phyloP scores from a whole-genome alignment of 2,113 vertebrate genomes.

The Eubucco bourcierii region DNA sequence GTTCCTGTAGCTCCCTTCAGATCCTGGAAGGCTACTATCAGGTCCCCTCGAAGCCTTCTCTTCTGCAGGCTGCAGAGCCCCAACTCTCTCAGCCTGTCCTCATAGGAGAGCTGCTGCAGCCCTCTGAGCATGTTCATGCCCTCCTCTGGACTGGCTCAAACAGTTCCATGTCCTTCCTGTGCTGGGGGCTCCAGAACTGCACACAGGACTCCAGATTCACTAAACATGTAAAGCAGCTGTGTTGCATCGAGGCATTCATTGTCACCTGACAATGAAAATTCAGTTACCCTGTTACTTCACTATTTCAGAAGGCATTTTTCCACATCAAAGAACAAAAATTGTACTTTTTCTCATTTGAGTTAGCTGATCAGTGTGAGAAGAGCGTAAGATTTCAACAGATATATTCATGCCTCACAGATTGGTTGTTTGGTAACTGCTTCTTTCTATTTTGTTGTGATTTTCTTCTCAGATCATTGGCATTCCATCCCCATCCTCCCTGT shows the following conservation, averaged over 20 bases:
- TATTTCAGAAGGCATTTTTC: background rate
- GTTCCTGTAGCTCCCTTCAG: too few relatives aligned
- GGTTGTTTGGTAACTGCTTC: background rate
- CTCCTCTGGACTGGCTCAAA: too few relatives aligned
- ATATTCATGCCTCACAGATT: background rate
- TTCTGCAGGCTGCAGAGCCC: too few relatives aligned
- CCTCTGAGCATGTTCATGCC: too few relatives aligned
- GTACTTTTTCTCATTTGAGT: background rate
- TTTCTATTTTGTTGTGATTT: background rate
- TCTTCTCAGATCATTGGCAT: constrained; percentile 88
- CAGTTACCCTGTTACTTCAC: background rate
- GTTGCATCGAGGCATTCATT: background rate
- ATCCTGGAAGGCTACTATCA: too few relatives aligned
- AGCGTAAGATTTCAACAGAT: background rate
- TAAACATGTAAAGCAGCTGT: background rate
- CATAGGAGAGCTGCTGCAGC: too few relatives aligned
- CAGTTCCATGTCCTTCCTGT: too few relatives aligned
- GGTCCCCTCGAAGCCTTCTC: too few relatives aligned
- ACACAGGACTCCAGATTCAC: background rate
- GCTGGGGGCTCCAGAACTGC: too few relatives aligned
- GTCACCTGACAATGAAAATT: background rate
- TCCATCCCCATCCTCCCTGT: constrained; percentile 95
- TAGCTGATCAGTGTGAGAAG: background rate
- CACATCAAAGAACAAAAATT: background rate
- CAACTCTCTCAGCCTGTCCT: too few relatives aligned